Evolutionary conservation across 2,797 vertebrate species (phyloP), one percentile per base, ranked within the genome.

Genomic region (Liparis tanakae): DNA sequence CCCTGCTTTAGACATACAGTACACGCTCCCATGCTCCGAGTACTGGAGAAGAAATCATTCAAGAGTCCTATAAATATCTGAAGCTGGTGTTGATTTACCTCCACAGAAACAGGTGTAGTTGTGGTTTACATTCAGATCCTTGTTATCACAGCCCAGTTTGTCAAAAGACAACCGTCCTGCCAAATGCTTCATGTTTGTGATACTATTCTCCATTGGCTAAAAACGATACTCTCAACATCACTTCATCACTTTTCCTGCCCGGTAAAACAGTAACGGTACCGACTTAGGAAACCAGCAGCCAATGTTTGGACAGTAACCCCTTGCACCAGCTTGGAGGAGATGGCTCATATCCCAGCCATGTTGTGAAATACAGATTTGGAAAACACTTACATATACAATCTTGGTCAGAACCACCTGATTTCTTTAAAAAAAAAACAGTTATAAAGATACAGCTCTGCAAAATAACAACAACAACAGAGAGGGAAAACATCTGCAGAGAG

Each of bases 401-500:
- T n/a, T n/a, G n/a, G 48, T 67, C 37, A 75, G 36, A 75, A 50
- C 56, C 73, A 85, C 76, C 71, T 79, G 39, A 72, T 73, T 82
- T 73, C 56, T 61, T 79, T 65, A 30, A 58, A 72, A 53, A 50
- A 9, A 70, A 56, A 5, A 25, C 15, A 60, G 39, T 56, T 51
- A 66, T 55, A 37, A 44, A 70, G 61, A 81, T 43, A 51, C 58
- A 20, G 33, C 17, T 25, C 76, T 51, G 57, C 74, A 77, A 69
- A 56, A 85, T 82, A 83, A 92, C 85, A 88, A 93, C 91, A 89
- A 89, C 84, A 91, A 85, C 89, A 88, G 48, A 74, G 76, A 85
- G 78, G 88, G 91, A 91, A 93, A 92, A 93, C 92, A 91, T 93
- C 92, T 93, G 92, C 79, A 62, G 78, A 87, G 79, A 69, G 74